Base-by-base conservation (phyloP, 1,140 invertebrate genomes). In the Neodiprion lecontei region DNA sequence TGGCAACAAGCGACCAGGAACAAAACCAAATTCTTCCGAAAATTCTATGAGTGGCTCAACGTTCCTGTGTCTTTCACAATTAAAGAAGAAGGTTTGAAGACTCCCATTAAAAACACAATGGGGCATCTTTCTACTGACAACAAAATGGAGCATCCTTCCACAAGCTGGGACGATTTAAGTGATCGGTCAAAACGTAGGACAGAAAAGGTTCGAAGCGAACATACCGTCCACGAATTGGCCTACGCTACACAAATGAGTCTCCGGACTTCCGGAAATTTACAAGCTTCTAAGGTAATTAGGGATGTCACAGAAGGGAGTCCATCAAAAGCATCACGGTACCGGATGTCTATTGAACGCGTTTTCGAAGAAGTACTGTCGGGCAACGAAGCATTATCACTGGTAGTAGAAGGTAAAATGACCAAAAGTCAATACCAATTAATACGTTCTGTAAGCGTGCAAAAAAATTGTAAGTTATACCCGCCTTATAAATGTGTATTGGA, bases 221-320 rank as follows among this genome's bases (percentile, higher is more conserved):
- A 53, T 53, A 53, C 9, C 50, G 50, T 53, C 50, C 50, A 53
- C 9, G 17, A 17, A 17, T 17, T 17, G 17, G 17, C 17, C 17
- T 17, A 17, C 17, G 17, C 17, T 17, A 17, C 9, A 53, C 9
- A 9, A 11, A 14, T 9, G 9, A 1, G 9, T 11, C 50, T 9
- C 50, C 50, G 50, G 50, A 14, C 50, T 53, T 53, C 50, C 14
- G 1, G 50, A 53, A 53, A 53, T 53, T 53, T 53, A 53, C 9
- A 53, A 14, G 70, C 74, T n/a, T 14, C 70, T 47, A 72, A 72
- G 68, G 48, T 75, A 48, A 71, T 76, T 12, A 14, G 49, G 65
- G 72, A 76, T 49, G 71, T 76, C 72, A 23, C 28, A 23, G n/a
- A 48, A 2, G 70, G 70, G 48, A 67, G 12, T 67, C 69, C 74